Evolutionary conservation across 2,797 vertebrate genomes (phyloP).

Genomic region (Galaxias olidus): DNA sequence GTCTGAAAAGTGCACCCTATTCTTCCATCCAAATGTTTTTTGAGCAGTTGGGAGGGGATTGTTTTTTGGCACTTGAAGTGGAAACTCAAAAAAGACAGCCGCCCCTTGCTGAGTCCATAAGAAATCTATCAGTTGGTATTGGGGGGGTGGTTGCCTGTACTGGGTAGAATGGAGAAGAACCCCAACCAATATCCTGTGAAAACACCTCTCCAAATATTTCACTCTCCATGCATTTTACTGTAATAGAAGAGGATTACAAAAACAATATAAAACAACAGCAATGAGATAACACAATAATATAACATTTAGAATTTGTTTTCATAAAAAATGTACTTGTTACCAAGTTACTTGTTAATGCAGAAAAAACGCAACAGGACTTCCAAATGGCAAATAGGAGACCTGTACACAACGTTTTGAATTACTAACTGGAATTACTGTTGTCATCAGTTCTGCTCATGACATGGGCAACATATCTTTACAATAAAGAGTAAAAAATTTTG

Average conservation of each 20-base stretch:
- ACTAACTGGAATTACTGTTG: constrained; percentile 12
- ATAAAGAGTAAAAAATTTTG: constrained; percentile 39
- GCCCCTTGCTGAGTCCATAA: constrained; percentile 52
- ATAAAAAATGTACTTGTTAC: neutral
- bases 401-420: too few species aligned
- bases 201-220: constrained; percentile 23
- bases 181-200: constrained; percentile 14
- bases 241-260: constrained; percentile 22
- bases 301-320: neutral
- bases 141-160: constrained; percentile 36
- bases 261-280: constrained; percentile 27
- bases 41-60: constrained; percentile 24
- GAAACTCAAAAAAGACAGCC: constrained; percentile 63
- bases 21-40: constrained; percentile 42
- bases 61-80: constrained; percentile 60
- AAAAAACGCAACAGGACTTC: constrained; percentile 15
- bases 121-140: constrained; percentile 30
- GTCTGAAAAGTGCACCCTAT: constrained; percentile 44
- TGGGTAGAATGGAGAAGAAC: constrained; percentile 39
- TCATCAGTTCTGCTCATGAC: constrained; percentile 25
- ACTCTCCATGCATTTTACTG: constrained; percentile 11
- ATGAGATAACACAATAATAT: neutral
- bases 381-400: constrained; percentile 12
- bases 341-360: constrained; percentile 20
- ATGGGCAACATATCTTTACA: constrained; percentile 40